phyloP scores from a whole-genome alignment of 2,113 vertebrate species.

The Condylura cristata region DNA sequence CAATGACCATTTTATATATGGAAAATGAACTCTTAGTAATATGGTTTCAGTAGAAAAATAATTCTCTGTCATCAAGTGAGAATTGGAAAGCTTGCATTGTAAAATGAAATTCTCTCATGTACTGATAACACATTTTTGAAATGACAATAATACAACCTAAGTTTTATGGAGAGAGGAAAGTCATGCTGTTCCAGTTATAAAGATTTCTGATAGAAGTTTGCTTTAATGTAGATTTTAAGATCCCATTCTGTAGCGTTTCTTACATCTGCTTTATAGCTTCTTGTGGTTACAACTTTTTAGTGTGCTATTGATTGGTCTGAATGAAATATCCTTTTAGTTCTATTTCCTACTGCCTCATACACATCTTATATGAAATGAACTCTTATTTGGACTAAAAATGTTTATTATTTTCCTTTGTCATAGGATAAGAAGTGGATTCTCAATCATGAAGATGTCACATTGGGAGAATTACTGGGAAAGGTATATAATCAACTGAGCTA shows the following conservation, averaged over 20 bases:
- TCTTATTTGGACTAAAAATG: conserved; percentile 39
- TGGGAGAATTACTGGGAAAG: conserved; percentile 96
- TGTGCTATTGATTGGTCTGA: conserved; percentile 30
- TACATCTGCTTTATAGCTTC: conserved; percentile 51
- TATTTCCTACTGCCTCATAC: conserved; percentile 22
- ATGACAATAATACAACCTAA: neutral
- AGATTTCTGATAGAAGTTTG: conserved; percentile 51
- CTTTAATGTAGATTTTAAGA: neutral
- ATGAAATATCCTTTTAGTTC: conserved; percentile 36
- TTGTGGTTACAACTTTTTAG: conserved; percentile 26
- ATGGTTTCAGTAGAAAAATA: neutral
- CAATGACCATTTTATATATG: neutral
- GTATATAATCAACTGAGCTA: conserved; percentile 84
- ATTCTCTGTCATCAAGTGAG: neutral
- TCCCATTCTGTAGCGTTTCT: conserved; percentile 58
- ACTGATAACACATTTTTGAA: conserved; percentile 43
- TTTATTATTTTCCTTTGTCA: conserved; percentile 64
- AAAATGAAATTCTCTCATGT: conserved; percentile 34
- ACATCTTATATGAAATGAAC: neutral
- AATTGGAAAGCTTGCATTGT: neutral
- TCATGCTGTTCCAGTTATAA: neutral
- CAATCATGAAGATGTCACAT: conserved; percentile 95
- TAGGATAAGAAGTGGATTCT: conserved; percentile 99
- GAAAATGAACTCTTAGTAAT: conserved; percentile 4
- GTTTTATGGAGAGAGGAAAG: neutral